These are phyloP conservation scores for Todiramphus chloris DNA, from an alignment of 2,113 vertebrate species.

Conservation along the genomic window DNA sequence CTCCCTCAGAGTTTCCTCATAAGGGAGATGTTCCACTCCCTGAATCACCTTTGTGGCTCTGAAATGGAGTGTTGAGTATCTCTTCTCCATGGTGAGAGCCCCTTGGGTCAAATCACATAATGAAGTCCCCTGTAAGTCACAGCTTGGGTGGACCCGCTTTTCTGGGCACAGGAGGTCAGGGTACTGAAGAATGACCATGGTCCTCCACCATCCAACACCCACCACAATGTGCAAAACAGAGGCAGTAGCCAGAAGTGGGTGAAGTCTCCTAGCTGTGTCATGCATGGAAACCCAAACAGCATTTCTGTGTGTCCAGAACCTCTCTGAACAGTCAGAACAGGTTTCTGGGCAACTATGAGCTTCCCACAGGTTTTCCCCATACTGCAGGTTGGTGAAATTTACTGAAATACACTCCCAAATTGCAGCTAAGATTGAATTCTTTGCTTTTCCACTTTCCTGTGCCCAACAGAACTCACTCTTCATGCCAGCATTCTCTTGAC, in stretches of 20 bases:
- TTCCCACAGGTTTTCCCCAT: neutral
- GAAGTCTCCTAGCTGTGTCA: neutral
- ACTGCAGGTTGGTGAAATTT: neutral
- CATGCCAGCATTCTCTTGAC: neutral
- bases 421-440: neutral
- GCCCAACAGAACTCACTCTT: neutral
- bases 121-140: neutral
- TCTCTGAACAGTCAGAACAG: neutral
- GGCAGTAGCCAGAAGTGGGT: neutral
- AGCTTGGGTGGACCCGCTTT: accelerated
- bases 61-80: neutral
- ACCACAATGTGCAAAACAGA: neutral
- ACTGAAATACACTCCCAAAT: neutral
- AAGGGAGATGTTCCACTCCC: no score
- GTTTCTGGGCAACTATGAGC: neutral
- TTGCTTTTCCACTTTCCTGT: neutral
- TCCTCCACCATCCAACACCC: neutral
- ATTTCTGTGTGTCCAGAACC: neutral
- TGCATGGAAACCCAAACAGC: neutral
- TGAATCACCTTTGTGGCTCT: no score
- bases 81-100: neutral
- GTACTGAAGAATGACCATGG: neutral
- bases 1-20: no score
- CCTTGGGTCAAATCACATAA: neutral
- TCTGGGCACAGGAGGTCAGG: neutral